Base-by-base conservation (phyloP, 2,888 invertebrate genomes). In the Drosophila kanekoi region DNA sequence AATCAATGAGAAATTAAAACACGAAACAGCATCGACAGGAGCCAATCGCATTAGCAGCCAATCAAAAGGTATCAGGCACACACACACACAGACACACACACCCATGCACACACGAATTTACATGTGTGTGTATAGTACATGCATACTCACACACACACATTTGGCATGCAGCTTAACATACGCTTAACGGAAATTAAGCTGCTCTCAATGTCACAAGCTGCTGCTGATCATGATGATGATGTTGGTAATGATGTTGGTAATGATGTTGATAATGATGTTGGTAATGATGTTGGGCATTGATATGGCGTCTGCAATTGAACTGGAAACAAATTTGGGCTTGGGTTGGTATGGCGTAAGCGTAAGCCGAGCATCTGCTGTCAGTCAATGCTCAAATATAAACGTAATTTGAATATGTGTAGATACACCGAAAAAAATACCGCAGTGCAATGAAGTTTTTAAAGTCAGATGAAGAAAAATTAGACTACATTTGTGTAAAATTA, bases 141-240 rank as follows among this genome's bases (percentile, higher is more conserved):
- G 11, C n/a, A 52, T 45, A 28, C 13, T 40, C n/a, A 16, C 23
- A 38, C 13, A 43, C n/a, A 16, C 23, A 38, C 49, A 43, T 28
- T 16, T 20, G 10, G 14, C 43, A 38, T 38, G 38, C 47, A 38
- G 52, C 52, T 38, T 44, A 58, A 40, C 53, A 49, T 20, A 58
- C 37, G 57, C 47, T 67, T 58, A 69, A 54, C 64, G 69, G 69
- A 81, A 74, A 81, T 81, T 69, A 74, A 81, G 64, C 64, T 63
- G 48, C 57, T 51, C 45, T 49, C 71, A 62, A 60, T 78, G 64
- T 37, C 69, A 41, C 48, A 20, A 33, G 4, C 43, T 53, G n/a
- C 8, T 35, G 18, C 9, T 33, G 54, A 48, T 45, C 14, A 18
- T 16, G 47, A 72, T 40, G 28, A 38, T 35, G 32, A 32, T 53